Percentiles rank a stretch among this genome's conserved stretches.
Conservation (phyloP, 2,113 vertebrate species). For the Amia ocellicauda region DNA sequence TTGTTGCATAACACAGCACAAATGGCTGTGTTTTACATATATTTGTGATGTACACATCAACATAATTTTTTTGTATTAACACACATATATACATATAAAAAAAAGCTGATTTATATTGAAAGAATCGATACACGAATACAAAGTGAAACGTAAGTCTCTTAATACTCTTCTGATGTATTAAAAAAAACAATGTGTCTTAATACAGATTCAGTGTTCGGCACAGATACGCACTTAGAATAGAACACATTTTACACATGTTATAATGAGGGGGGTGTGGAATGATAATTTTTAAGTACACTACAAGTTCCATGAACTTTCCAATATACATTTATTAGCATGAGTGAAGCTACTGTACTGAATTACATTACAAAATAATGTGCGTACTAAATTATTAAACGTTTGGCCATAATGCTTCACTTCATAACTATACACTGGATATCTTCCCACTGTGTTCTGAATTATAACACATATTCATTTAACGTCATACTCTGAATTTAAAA, state of each 20-base stretch:
- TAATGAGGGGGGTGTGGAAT: constrained; percentile 1
- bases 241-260: constrained; percentile 8
- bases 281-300: constrained; percentile 55
- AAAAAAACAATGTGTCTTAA: constrained; percentile 70
- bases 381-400: constrained; percentile 63
- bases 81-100: too few species aligned
- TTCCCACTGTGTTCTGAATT: constrained; percentile 57
- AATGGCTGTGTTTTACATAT: too few species aligned
- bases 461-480: constrained; percentile 71
- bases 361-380: constrained; percentile 64
- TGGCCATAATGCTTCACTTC: constrained; percentile 52
- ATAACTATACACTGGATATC: constrained; percentile 58
- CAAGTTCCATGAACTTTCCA: constrained; percentile 52
- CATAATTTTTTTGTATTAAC: too few species aligned
- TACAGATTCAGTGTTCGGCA: constrained; percentile 41
- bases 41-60: too few species aligned
- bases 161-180: constrained; percentile 62
- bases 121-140: constrained; percentile 64
- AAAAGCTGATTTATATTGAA: constrained; percentile 26
- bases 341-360: constrained; percentile 56
- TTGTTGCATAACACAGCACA: too few species aligned
- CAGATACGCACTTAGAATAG: neutral
- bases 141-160: constrained; percentile 41
- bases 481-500: constrained; percentile 70
- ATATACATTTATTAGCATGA: constrained; percentile 56